Percentiles rank a stretch among this genome's conserved stretches.
phyloP scores from a whole-genome alignment of 2,113 vertebrate genomes.

The Passer montanus region DNA sequence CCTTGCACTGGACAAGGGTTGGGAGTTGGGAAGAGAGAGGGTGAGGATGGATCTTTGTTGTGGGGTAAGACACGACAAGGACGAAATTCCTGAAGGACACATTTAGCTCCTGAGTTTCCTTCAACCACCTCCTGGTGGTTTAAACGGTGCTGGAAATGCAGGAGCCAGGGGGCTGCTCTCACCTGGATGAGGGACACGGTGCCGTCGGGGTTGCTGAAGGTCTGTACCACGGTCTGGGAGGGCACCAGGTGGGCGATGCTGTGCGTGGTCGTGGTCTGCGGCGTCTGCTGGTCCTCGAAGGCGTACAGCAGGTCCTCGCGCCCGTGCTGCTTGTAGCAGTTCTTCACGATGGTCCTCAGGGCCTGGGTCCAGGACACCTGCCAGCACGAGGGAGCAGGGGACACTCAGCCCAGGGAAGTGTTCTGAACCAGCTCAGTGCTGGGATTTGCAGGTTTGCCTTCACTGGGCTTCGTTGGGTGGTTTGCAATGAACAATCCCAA shows the following conservation, averaged over 20 bases:
- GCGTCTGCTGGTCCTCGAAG: constrained; percentile 92
- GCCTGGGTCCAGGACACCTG: constrained; percentile 99
- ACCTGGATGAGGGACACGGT: constrained; percentile 99
- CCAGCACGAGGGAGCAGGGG: background rate
- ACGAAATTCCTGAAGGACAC: background rate
- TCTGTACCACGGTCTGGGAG: constrained; percentile 96
- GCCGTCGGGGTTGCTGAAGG: constrained; percentile 97
- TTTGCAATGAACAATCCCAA: rapidly evolving
- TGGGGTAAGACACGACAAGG: rapidly evolving
- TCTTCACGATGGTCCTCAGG: constrained; percentile 94
- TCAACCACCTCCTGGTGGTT: background rate
- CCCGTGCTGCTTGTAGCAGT: constrained; percentile 98
- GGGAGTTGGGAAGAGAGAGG: background rate
- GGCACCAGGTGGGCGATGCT: constrained; percentile 96
- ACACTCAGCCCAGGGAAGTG: background rate
- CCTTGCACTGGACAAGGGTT: background rate
- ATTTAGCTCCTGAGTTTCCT: background rate
- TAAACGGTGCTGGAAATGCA: rapidly evolving
- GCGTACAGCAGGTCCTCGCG: constrained; percentile 95
- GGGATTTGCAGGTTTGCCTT: rapidly evolving
- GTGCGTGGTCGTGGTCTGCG: constrained; percentile 85
- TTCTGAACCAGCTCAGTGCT: rapidly evolving
- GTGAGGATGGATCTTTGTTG: background rate
- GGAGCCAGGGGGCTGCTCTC: background rate
- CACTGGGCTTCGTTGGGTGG: rapidly evolving